Conservation (phyloP, 2,113 vertebrate genomes). For the Vicugna pacos region DNA sequence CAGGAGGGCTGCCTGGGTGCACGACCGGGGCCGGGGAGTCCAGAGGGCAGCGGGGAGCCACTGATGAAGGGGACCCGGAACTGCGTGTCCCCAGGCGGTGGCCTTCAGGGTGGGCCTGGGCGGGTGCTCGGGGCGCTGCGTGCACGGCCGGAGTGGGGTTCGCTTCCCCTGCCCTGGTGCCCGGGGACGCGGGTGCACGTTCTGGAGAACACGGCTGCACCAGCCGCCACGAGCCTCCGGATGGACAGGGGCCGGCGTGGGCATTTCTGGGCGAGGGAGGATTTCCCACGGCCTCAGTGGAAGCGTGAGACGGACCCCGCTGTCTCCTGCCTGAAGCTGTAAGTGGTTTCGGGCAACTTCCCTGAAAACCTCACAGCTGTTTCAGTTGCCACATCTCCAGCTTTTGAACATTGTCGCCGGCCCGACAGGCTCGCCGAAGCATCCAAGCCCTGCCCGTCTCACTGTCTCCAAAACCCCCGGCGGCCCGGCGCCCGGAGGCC, state of each 20-base stretch:
- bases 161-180: accelerated
- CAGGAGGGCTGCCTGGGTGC: accelerated
- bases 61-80: too few species aligned
- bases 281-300: accelerated
- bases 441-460: neutral
- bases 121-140: too few species aligned
- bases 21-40: accelerated
- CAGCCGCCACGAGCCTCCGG: accelerated
- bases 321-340: accelerated
- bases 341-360: accelerated
- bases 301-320: accelerated
- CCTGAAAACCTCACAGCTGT: accelerated
- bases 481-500: neutral
- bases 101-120: too few species aligned
- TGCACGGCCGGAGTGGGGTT: accelerated
- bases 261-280: accelerated
- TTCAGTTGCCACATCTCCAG: neutral
- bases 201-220: accelerated
- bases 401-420: neutral
- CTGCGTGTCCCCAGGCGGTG: accelerated
- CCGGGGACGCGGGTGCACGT: accelerated
- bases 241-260: accelerated
- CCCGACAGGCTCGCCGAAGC: neutral
- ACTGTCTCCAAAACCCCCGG: neutral
- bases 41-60: neutral